Base-by-base conservation (phyloP, 1,140 invertebrate species). In the Caenorhabditis briggsae region DNA sequence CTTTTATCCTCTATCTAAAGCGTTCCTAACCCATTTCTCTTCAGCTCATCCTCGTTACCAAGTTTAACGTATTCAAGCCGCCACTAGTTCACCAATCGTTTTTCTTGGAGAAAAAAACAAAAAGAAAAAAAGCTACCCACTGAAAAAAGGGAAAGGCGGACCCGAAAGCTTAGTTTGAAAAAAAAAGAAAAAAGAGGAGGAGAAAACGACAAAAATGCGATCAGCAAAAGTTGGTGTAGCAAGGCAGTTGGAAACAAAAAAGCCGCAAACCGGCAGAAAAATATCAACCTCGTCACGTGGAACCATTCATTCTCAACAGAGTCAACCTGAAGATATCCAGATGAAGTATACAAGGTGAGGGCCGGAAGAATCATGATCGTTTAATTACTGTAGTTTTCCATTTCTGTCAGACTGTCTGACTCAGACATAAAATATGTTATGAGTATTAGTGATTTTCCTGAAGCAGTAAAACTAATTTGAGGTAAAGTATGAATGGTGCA, bases 191-290 rank as follows among this genome's bases (percentile, higher is more conserved):
- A 78, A 78, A 53, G n/a, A 53, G 18, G 25, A 65, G 12, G 16
- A 65, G 12, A 33, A 50, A 78, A 78, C 16, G 23, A 78, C 43
- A 56, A 84, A 84, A 65, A 86, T 86, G 85, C 85, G 85, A 56
- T 86, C 85, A 50, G 85, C 86, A 56, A 83, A 87, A 64, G 83
- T 87, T 46, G 86, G 86, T 58, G 86, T 87, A 58, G 86, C 86
- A n/a, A 43, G 86, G 85, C 82, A 83, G 55, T 70, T 87, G 23
- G 86, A 87, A 64, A 84, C 70, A 48, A 58, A 70, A 70, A 78
- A 83, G 82, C 70, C 86, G 12, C 59, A 46, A 16, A 64, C 61
- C 48, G 83, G 86, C 14, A 16, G 86, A 23, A 87, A 87, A 82
- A 87, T 83, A 25, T 84, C 86, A 23, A 82, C 86, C 41, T 87